Base-by-base conservation (phyloP, 2,797 vertebrate species). In the Amblyraja radiata region DNA sequence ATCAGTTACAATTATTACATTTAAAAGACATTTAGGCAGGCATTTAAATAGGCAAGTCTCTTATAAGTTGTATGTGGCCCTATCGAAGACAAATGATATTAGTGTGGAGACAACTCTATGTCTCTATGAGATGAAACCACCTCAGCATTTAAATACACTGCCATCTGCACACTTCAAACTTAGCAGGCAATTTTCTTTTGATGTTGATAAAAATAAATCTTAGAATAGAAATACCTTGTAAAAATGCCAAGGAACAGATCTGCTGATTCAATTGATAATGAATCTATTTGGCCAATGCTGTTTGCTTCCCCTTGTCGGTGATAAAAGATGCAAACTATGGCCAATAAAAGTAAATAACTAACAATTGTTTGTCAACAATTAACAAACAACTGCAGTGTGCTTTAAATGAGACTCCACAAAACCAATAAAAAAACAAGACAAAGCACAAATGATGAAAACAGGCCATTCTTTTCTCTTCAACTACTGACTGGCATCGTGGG, bases 201-300 rank as follows among this genome's bases (percentile, higher is more conserved):
- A 83, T 83, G 46, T 86, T 88, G 14, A 65, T n/a, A 65, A 65
- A 32, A 16, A 36, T 32, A 65, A 88, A 36, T 32, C 58, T 86
- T 32, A 32, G 28, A 63, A 63, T 63, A n/a, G 28, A 86, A 86
- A 61, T 1, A n/a, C 25, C 39, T 1, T 2, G 61, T 2, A 88
- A 28, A 88, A 88, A n/a, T 88, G 84, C 63, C 84, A 88, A 65
- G 84, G 65, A 88, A 32, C 84, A 88, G 14, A 65, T 32, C 13
- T 32, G 84, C 25, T 63, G 13, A 6, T 86, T 86, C 83, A 63
- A 61, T n/a, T 63, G 11, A 16, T 63, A 23, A 25, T 63, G 28
- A 18, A 63, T 63, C 13, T 21, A 21, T 74, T 21, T 74, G 16
- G 16, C 25, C 58, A 65, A 63, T 63, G 23, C 21, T 28, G 21